Conservation (phyloP, 2,797 vertebrate species). For the Cryptoprocta ferox region DNA sequence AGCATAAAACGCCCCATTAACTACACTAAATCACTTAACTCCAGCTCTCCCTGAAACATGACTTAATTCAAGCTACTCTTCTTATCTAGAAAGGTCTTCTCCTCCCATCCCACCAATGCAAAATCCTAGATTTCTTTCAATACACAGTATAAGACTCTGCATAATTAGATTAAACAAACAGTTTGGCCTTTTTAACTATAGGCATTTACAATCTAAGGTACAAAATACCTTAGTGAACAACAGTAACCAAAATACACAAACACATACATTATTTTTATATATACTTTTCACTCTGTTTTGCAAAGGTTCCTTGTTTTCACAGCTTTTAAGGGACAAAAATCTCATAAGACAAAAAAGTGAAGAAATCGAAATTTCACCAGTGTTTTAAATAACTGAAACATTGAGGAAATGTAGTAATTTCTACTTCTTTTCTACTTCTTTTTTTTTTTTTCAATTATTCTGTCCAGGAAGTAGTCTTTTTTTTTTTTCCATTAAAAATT, state of each 20-base stretch:
- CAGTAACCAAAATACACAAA: conserved; percentile 12
- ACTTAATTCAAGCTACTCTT: background rate
- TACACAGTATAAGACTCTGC: background rate
- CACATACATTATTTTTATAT: background rate
- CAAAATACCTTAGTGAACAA: background rate
- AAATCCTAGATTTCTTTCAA: background rate
- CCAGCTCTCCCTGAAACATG: background rate
- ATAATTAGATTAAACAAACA: background rate
- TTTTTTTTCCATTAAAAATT: conserved; percentile 26
- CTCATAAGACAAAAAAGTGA: background rate
- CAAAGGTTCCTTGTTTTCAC: background rate
- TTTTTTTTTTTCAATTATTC: background rate
- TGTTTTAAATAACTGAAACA: conserved; percentile 35
- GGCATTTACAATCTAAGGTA: background rate
- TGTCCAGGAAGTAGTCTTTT: background rate
- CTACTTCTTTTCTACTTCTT: background rate
- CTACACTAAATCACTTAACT: background rate
- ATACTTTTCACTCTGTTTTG: background rate
- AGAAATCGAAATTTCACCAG: conserved; percentile 44
- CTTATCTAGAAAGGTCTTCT: background rate
- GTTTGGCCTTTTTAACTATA: background rate
- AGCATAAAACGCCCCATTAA: background rate
- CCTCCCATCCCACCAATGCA: background rate
- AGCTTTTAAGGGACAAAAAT: background rate
- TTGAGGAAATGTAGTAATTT: conserved; percentile 2